A percentile compares a stretch with the other conserved stretches of the same genome.
Conservation (phyloP, 2,888 invertebrate species). For the Lingula anatina region DNA sequence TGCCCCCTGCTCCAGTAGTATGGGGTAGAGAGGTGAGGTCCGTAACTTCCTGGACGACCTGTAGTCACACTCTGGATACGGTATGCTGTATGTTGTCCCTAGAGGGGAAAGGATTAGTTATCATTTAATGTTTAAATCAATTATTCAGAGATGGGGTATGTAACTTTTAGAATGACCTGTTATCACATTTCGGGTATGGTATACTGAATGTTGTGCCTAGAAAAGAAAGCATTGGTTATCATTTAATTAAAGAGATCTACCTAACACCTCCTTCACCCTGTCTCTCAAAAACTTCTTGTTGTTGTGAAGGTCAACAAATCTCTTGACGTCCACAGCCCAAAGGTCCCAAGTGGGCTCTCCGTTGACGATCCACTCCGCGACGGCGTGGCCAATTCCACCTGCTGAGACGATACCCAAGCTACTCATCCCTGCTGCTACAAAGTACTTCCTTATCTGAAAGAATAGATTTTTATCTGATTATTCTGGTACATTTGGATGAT, state of each 20-base stretch:
- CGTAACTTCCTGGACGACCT: conserved; percentile 58
- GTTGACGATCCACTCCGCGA: conserved; percentile 80
- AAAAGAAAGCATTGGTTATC: background rate
- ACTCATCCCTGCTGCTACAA: conserved; percentile 93
- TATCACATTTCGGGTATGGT: background rate
- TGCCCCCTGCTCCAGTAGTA: conserved; percentile 82
- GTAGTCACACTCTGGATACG: conserved; percentile 28
- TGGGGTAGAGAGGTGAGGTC: conserved; percentile 92
- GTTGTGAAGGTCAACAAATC: conserved; percentile 80
- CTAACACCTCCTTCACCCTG: conserved; percentile 86
- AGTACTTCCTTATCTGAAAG: conserved; percentile 74
- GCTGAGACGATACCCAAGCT: conserved; percentile 92
- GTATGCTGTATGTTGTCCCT: conserved; percentile 24
- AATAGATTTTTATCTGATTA: background rate
- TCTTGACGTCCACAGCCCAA: conserved; percentile 81
- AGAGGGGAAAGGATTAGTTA: no score
- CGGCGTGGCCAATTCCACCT: conserved; percentile 87
- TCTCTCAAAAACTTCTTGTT: conserved; percentile 88
- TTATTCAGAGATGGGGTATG: background rate
- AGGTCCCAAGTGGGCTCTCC: conserved; percentile 77
- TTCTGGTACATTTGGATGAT: background rate
- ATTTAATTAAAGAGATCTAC: conserved; percentile 54
- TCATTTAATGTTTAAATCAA: no score
- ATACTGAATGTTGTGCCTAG: background rate
- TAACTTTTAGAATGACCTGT: background rate